A percentile compares a stretch with the other conserved stretches of the same genome.
These are phyloP conservation scores for Plotosus lineatus DNA, from an alignment of 2,113 vertebrate genomes.

Conservation along the genomic window DNA sequence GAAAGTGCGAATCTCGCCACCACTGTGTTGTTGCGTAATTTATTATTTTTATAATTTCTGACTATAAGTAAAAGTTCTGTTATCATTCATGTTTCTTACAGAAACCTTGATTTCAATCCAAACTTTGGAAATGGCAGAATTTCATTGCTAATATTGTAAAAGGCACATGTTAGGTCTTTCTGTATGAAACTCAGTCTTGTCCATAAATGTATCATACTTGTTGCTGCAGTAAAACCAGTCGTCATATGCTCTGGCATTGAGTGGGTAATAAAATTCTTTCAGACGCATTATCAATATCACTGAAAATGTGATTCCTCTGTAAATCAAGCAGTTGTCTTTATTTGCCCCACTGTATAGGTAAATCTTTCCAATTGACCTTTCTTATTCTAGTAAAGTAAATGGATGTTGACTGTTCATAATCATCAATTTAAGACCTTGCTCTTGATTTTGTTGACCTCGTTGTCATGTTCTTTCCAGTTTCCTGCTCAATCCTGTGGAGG, in stretches of 20 bases:
- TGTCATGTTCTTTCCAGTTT: slow-evolving; percentile 1
- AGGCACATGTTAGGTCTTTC: not conserved
- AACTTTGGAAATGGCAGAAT: not conserved
- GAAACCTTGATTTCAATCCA: no score
- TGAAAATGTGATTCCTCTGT: not conserved
- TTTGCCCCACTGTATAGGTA: not conserved
- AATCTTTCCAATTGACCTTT: not conserved
- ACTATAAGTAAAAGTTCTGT: not conserved
- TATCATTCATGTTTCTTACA: no score
- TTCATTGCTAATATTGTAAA: not conserved
- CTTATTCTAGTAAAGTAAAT: no score
- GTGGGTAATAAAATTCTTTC: not conserved
- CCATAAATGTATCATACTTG: no score
- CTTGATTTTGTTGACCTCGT: slow-evolving; percentile 39
- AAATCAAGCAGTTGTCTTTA: not conserved
- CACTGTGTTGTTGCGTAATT: no score
- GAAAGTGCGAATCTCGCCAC: no score
- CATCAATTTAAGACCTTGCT: not conserved
- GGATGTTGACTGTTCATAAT: not conserved
- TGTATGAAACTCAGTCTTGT: no score
- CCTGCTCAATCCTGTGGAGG: not conserved
- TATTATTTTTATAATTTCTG: not conserved
- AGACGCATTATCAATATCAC: not conserved
- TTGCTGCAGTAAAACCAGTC: no score
- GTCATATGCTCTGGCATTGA: not conserved